Percentiles rank a stretch among this genome's conserved stretches.
Evolutionary conservation across 1,140 invertebrate genomes (phyloP).

Genomic region (Cyrtorhinus lividipennis): DNA sequence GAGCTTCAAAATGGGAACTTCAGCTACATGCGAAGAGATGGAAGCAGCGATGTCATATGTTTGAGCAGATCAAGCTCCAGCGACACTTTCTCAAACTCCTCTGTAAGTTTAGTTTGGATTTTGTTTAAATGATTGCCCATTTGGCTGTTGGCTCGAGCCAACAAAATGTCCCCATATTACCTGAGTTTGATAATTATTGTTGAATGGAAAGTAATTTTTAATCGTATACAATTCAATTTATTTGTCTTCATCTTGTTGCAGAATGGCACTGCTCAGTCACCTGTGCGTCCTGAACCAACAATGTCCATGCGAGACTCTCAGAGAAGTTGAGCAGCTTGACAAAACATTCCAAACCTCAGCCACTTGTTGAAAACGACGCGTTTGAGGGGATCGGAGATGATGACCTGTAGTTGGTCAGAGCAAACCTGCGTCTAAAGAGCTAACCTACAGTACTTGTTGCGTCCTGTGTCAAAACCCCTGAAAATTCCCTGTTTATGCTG

Average conservation of each 20-base stretch:
- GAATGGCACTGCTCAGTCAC: conserved; percentile 18
- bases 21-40: conserved; percentile 41
- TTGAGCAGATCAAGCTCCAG: conserved; percentile 20
- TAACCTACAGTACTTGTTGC: too few species aligned
- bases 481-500: too few species aligned
- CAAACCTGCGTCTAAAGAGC: too few species aligned
- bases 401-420: conserved; percentile 24
- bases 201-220: too few species aligned
- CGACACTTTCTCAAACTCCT: conserved; percentile 20
- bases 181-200: too few species aligned
- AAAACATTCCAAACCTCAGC: conserved; percentile 14
- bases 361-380: conserved; percentile 25
- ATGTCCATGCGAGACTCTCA: conserved; percentile 23
- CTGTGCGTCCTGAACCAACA: conserved; percentile 16
- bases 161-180: too few species aligned
- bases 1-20: conserved; percentile 25
- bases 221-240: too few species aligned
- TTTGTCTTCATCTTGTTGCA: too few species aligned
- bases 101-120: too few species aligned
- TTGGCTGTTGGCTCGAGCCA: too few species aligned
- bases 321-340: conserved; percentile 21
- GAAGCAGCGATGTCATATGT: conserved; percentile 32
- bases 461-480: too few species aligned
- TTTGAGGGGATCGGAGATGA: conserved; percentile 27
- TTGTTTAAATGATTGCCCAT: too few species aligned